Base-by-base conservation (phyloP, 2,113 vertebrate genomes). In the Ictidomys tridecemlineatus region DNA sequence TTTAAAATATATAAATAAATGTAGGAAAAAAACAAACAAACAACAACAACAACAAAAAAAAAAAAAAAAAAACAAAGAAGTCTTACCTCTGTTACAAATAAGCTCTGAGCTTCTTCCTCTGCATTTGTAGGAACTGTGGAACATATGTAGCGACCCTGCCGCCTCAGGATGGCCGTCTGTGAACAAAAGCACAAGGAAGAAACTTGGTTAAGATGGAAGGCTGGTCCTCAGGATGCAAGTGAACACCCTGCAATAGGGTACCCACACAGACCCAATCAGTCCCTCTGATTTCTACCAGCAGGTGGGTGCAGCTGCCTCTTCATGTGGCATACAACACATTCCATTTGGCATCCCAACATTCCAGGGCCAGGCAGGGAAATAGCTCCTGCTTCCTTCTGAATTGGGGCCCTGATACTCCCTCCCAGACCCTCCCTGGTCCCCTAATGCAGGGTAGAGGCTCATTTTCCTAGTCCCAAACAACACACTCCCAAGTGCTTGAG, bases 21-120 rank as follows among this genome's bases (percentile, higher is more conserved):
- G 14, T 4, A 53, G 51, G 16, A 58, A 58, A 85, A 65, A 78
- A 58, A 48, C 42, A 42, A 42, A 42, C 42, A 42, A 42, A 42
- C 42, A 42, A 42, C 39, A 42, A 42, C 39, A 42, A 42, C 39
- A 42, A 39, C 2, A 58, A 85, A 65, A 79, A 58, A 48, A 58
- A 58, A 85, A 65, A 79, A 58, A 48, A 45, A 1, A 45, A 45
- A 45, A 45, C 7, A 45, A 45, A 45, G 8, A 45, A 79, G 42
- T 76, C 94, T 98, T 98, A 99, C 99, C 99, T 99, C 99, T 91
- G 99, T 99, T 74, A 99, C 99, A 96, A 99, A 99, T 70, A 99
- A 98, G 97, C 99, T 99, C 93, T 99, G 99, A 18, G 99, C 99
- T 61, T 99, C 99, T 93, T 99, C 99, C 96, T 99, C 99, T 20